These are phyloP conservation scores for Colletes gigas DNA, from an alignment of 1,140 invertebrate species.

Conservation along the genomic window DNA sequence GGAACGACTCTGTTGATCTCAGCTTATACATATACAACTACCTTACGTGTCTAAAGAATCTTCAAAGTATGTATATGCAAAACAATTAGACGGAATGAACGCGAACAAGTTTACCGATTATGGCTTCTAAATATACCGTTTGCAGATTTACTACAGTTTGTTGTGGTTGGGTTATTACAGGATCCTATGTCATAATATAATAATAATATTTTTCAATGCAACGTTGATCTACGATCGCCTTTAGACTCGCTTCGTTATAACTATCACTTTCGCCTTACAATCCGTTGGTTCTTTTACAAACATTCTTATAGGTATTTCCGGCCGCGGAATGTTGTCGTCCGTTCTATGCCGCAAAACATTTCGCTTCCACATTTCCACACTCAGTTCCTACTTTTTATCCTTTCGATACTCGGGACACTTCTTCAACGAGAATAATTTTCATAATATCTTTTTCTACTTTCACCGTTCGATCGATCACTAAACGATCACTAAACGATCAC, in stretches of 20 bases:
- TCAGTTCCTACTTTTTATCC: conserved; percentile 14
- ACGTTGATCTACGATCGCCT: neutral
- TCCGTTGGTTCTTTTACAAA: neutral
- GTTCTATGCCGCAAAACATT: conserved; percentile 3
- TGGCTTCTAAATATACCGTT: too few species aligned
- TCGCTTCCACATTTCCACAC: conserved; percentile 27
- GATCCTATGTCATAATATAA: too few species aligned
- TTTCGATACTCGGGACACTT: neutral
- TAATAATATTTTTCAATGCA: neutral
- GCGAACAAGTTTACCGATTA: too few species aligned
- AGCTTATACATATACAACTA: too few species aligned
- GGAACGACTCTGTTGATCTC: conserved; percentile 4
- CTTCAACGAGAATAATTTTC: neutral
- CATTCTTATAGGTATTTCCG: conserved; percentile 15
- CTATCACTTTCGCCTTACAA: neutral
- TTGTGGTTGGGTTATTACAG: too few species aligned
- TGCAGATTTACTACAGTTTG: too few species aligned
- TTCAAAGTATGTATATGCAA: too few species aligned
- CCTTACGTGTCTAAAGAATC: too few species aligned
- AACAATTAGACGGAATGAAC: too few species aligned
- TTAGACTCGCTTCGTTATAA: neutral
- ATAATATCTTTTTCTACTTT: conserved; percentile 1
- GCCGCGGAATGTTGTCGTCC: conserved; percentile 24
- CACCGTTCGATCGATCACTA: neutral
- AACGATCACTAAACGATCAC: neutral